These are phyloP conservation scores for Pristionchus mayeri DNA, from an alignment of 2,888 invertebrate genomes.

Conservation along the genomic window DNA sequence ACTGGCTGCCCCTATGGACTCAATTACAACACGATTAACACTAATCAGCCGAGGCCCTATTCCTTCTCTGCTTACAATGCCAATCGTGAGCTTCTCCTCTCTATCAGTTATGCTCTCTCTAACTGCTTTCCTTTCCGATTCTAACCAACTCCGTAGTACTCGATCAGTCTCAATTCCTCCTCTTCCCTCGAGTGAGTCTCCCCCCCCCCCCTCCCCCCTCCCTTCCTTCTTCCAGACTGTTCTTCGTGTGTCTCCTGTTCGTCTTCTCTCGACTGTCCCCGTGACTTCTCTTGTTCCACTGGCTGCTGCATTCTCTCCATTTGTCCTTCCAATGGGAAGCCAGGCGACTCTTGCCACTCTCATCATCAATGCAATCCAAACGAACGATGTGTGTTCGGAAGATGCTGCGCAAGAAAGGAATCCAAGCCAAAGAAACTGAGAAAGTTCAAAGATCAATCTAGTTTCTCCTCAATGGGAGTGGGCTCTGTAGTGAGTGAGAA, in stretches of 20 bases:
- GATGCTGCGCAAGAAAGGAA: constrained; percentile 57
- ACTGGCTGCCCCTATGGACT: constrained; percentile 39
- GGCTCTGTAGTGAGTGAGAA: constrained; percentile 16
- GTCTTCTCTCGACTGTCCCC: constrained; percentile 61
- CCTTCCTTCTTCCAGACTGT: neutral
- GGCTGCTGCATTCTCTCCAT: constrained; percentile 61
- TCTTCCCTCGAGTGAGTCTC: too few relatives aligned
- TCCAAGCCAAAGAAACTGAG: neutral
- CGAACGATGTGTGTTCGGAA: constrained; percentile 62
- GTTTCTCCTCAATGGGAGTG: neutral
- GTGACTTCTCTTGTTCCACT: constrained; percentile 59
- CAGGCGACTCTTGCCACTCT: constrained; percentile 54
- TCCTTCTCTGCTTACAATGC: constrained; percentile 30
- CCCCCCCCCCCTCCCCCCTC: too few relatives aligned
- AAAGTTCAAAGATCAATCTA: constrained; percentile 20
- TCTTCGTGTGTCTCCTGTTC: constrained; percentile 47
- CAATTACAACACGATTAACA: constrained; percentile 28
- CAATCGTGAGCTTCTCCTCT: neutral
- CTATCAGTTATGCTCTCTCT: neutral
- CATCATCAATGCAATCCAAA: constrained; percentile 61
- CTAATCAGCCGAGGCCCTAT: neutral
- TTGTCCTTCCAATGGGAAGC: constrained; percentile 58
- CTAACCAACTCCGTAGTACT: neutral
- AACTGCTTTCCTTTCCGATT: constrained; percentile 4
- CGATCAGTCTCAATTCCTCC: neutral